Percentiles rank a stretch among this genome's conserved stretches.
Conservation (phyloP, 1,140 invertebrate species). For the Habropoda laboriosa region DNA sequence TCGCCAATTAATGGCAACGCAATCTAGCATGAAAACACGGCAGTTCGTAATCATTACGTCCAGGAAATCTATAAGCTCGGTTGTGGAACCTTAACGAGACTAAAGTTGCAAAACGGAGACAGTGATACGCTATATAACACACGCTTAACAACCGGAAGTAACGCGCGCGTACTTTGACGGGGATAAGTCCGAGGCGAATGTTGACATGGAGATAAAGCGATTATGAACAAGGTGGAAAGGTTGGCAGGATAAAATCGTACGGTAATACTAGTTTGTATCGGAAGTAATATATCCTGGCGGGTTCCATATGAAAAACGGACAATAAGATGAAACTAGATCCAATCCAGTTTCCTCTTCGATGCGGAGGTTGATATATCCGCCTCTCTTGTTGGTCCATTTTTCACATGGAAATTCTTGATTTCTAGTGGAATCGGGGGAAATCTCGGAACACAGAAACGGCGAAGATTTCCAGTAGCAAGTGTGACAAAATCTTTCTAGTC, state of each 20-base stretch:
- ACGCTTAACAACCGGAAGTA: not conserved
- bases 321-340: constrained; percentile 4
- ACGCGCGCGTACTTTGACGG: not conserved
- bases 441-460: not conserved
- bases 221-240: constrained; percentile 8
- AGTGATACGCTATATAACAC: not conserved
- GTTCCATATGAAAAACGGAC: not conserved
- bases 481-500: no score
- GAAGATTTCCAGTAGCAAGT: no score
- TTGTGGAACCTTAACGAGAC: constrained; percentile 1
- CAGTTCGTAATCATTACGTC: not conserved
- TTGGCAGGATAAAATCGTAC: not conserved
- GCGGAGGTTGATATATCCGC: not conserved
- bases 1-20: not conserved
- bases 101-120: not conserved
- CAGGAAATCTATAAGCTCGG: not conserved
- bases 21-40: not conserved
- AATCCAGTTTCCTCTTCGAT: constrained; percentile 7
- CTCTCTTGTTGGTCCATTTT: not conserved
- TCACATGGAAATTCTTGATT: constrained; percentile 16
- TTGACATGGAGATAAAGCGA: not conserved
- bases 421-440: not conserved
- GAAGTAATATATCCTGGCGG: constrained; percentile 1
- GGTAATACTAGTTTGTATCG: constrained; percentile 4
- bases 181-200: not conserved